A percentile compares a stretch with the other conserved stretches of the same genome.
These are phyloP conservation scores for Drosophila novamexicana DNA, from an alignment of 1,140 invertebrate genomes.

Conservation along the genomic window DNA sequence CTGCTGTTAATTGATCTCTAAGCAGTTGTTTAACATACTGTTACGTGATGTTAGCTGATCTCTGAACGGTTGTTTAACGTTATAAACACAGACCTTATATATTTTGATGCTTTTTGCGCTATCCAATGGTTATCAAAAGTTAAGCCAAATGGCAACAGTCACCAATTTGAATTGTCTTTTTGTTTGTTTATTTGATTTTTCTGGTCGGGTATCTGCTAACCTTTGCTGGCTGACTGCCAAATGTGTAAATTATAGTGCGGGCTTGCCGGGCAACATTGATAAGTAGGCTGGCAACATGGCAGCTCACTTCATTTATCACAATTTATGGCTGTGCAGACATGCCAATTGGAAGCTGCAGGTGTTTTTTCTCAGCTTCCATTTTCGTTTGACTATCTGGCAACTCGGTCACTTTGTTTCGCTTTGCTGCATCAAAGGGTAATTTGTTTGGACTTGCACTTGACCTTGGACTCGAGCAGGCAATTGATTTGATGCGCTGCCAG, in stretches of 20 bases:
- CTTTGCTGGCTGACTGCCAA: slow-evolving; percentile 61
- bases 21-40: neutral
- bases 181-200: neutral
- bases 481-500: slow-evolving; percentile 49
- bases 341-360: slow-evolving; percentile 62
- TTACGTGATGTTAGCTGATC: too few species aligned
- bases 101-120: neutral
- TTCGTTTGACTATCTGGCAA: neutral
- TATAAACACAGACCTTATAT: neutral
- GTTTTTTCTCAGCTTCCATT: slow-evolving; percentile 10
- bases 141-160: slow-evolving; percentile 45
- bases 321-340: slow-evolving; percentile 66
- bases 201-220: slow-evolving; percentile 21
- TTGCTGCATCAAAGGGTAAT: slow-evolving; percentile 26
- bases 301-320: slow-evolving; percentile 75
- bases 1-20: too few species aligned
- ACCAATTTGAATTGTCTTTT: slow-evolving; percentile 9
- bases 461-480: slow-evolving; percentile 34
- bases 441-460: slow-evolving; percentile 24
- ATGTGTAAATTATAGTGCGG: slow-evolving; percentile 57
- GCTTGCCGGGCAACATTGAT: slow-evolving; percentile 65
- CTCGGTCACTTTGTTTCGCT: slow-evolving; percentile 9
- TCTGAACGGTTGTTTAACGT: neutral
- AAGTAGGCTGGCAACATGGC: slow-evolving; percentile 74
- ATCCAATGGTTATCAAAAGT: neutral